Evolutionary conservation across 2,888 invertebrate genomes (phyloP).

Genomic region (Tenthredo scrophulariae): DNA sequence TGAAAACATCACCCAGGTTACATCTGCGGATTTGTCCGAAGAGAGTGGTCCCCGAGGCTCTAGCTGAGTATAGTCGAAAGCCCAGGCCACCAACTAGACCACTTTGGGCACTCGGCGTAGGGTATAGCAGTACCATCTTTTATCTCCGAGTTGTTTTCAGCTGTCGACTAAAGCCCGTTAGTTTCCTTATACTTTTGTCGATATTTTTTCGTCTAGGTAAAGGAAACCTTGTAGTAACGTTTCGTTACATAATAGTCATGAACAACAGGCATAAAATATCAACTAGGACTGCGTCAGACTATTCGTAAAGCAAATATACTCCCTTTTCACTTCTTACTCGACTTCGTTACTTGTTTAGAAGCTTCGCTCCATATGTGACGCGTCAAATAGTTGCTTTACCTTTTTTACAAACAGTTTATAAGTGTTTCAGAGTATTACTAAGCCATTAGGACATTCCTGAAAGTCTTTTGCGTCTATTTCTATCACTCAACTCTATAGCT

Average conservation of each 20-base stretch:
- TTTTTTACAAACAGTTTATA: slow-evolving; percentile 60
- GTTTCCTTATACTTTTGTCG: background rate
- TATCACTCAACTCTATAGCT: slow-evolving; percentile 3
- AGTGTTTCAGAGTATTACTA: slow-evolving; percentile 62
- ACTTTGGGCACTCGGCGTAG: slow-evolving; percentile 16
- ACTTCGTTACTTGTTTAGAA: slow-evolving; percentile 38
- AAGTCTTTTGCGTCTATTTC: slow-evolving; percentile 1
- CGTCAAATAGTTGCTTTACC: slow-evolving; percentile 19
- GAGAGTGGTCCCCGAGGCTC: slow-evolving; percentile 37
- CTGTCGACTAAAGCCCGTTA: background rate
- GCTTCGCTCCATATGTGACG: slow-evolving; percentile 34
- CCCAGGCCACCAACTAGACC: background rate
- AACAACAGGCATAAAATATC: slow-evolving; percentile 14
- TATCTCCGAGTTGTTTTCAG: slow-evolving; percentile 35
- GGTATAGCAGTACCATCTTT: slow-evolving; percentile 6
- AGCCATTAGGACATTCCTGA: slow-evolving; percentile 61
- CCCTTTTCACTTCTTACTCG: background rate
- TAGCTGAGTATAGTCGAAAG: background rate
- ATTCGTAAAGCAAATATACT: slow-evolving; percentile 42
- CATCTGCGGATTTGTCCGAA: slow-evolving; percentile 19
- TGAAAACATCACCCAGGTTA: slow-evolving; percentile 57
- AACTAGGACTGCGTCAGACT: slow-evolving; percentile 18
- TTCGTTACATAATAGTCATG: slow-evolving; percentile 7
- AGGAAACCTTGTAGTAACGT: background rate
- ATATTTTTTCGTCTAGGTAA: background rate